These are phyloP conservation scores for Nothocercus julius DNA, from an alignment of 2,113 vertebrate species.

Conservation along the genomic window DNA sequence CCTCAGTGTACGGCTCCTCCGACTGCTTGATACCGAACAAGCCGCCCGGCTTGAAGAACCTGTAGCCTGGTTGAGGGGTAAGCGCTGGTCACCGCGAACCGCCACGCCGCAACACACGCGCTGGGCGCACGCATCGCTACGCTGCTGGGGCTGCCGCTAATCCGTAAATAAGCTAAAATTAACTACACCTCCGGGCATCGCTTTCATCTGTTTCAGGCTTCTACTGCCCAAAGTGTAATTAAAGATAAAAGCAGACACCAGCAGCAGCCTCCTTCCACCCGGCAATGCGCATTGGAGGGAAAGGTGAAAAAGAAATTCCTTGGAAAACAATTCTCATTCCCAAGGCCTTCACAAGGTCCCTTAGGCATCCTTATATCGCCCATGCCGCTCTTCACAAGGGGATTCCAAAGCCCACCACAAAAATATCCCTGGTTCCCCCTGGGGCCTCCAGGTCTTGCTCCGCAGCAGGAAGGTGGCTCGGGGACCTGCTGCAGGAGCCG, in stretches of 20 bases:
- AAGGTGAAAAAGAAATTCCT: not conserved
- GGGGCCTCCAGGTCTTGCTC: too few relatives aligned
- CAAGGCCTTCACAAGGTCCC: accelerated
- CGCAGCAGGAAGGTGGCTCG: too few relatives aligned
- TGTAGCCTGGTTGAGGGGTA: not conserved
- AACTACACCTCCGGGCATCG: not conserved
- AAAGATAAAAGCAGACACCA: not conserved
- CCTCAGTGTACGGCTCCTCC: not conserved
- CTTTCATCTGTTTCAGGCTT: not conserved
- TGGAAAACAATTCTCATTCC: not conserved
- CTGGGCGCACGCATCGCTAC: accelerated
- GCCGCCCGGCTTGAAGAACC: conserved; percentile 45
- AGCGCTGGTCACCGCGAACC: not conserved
- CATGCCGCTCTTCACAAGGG: accelerated
- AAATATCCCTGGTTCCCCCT: not conserved
- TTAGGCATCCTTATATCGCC: not conserved
- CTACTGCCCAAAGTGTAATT: not conserved
- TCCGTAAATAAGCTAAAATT: not conserved
- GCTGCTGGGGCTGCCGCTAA: not conserved
- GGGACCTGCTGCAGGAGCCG: too few relatives aligned
- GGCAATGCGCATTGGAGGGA: not conserved
- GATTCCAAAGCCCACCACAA: not conserved
- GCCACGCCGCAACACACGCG: accelerated
- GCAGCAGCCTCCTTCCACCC: not conserved
- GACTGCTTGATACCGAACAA: conserved; percentile 28